Base-by-base conservation (phyloP, 2,113 vertebrate species). In the Barnardius zonarius region DNA sequence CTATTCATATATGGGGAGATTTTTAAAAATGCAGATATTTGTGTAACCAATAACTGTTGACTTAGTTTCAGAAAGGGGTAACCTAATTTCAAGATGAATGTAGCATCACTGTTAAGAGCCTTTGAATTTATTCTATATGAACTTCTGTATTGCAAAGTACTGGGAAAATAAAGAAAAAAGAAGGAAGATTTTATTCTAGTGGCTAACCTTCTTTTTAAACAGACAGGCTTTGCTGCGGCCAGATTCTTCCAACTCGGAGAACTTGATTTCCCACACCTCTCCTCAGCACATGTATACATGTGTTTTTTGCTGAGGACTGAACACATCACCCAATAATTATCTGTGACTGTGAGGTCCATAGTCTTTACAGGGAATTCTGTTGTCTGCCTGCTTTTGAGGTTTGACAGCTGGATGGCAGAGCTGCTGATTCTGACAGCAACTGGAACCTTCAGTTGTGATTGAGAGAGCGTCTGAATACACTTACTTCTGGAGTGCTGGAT, bases 71-170 rank as follows among this genome's bases (percentile, higher is more conserved):
- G 25, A 57, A 62, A 52, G 7, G 3, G 2, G 3, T 28, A 4
- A 5, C 2, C 41, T 86, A 28, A 72, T 67, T 82, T 75, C 33
- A 63, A 52, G 3, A 33, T 61, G 16, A 63, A 55, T 0, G 17
- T 9, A 55, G 0, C 3, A 54, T 28, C 1, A 1, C 5, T 41
- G 7, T 78, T 5, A 63, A 59, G 55, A 75, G 2, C 3, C 67
- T 76, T 37, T 86, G 13, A 61, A n/a, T 72, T 83, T 67, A 59
- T 25, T 7, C 2, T 66, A 3, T 25, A 35, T 48, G 12, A 86
- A 37, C 12, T 63, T 4, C 2, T 66, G 7, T 81, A 44, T 44
- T 83, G 23, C 16, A 66, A 64, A 7, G 12, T 33, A 84, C 4
- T 41, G 7, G 11, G 9, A 0, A 82, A 92, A 59, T 54, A 39